Percentiles rank a stretch among this genome's conserved stretches.
phyloP scores from a whole-genome alignment of 2,797 vertebrate species.

The Heteromormyrus szaboi region DNA sequence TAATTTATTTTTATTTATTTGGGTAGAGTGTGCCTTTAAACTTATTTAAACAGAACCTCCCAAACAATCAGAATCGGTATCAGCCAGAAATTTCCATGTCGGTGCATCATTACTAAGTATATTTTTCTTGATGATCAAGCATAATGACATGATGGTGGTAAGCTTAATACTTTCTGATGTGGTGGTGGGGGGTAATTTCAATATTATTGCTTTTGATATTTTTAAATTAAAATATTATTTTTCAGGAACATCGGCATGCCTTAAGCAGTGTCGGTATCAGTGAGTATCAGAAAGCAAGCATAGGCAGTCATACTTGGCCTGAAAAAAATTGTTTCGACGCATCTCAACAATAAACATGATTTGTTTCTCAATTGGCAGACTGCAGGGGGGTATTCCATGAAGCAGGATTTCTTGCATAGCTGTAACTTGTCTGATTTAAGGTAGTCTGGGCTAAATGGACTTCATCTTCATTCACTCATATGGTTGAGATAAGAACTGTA shows the following conservation, averaged over 20 bases:
- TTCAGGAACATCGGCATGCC: background rate
- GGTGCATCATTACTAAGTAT: background rate
- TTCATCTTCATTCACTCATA: background rate
- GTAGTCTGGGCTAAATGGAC: background rate
- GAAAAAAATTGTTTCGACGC: background rate
- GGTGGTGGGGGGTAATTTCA: background rate
- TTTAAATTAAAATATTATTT: background rate
- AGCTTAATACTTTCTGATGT: background rate
- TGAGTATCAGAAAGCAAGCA: background rate
- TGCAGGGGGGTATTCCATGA: background rate
- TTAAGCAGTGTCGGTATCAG: background rate
- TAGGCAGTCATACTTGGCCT: background rate
- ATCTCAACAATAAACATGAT: background rate
- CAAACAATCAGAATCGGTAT: too few species aligned
- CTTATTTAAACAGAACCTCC: too few species aligned
- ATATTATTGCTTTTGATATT: background rate
- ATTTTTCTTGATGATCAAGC: background rate
- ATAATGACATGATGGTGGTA: background rate
- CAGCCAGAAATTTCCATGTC: too few species aligned
- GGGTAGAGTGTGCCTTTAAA: too few species aligned
- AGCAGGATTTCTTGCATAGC: background rate
- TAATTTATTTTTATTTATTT: too few species aligned
- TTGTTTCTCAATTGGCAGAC: background rate
- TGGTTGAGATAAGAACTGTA: background rate
- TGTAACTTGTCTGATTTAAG: background rate